These are phyloP conservation scores for Ochlodes sylvanus DNA, from an alignment of 2,888 invertebrate genomes.

Conservation along the genomic window DNA sequence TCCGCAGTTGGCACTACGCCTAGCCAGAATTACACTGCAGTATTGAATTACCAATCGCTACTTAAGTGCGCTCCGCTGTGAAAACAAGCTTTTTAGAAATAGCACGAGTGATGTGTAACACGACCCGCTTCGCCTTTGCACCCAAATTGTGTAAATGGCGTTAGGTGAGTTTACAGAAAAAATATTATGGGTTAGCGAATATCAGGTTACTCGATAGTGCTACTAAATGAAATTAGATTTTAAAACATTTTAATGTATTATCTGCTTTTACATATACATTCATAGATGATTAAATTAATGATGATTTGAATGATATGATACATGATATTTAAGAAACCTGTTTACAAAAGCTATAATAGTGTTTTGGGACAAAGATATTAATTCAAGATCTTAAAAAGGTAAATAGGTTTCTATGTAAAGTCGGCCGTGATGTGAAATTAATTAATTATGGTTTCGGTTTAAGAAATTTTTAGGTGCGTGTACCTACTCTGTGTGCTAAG, in stretches of 20 bases:
- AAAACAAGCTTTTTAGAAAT: constrained; percentile 84
- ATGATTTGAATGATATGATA: constrained; percentile 3
- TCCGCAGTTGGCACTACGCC: constrained; percentile 70
- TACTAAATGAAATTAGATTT: constrained; percentile 31
- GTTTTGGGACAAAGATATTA: too few relatives aligned
- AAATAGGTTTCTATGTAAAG: too few relatives aligned
- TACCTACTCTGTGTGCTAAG: too few relatives aligned
- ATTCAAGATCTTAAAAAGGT: too few relatives aligned
- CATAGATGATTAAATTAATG: constrained; percentile 1
- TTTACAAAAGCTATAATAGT: neutral
- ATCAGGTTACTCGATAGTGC: constrained; percentile 54
- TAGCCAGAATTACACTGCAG: constrained; percentile 64
- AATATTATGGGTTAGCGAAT: constrained; percentile 60
- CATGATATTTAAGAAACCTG: neutral
- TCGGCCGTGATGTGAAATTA: too few relatives aligned
- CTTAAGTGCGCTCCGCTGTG: constrained; percentile 78
- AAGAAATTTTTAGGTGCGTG: too few relatives aligned
- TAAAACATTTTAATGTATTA: neutral
- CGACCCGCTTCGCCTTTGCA: constrained; percentile 71
- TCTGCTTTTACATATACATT: neutral
- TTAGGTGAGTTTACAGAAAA: constrained; percentile 76
- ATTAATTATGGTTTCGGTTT: too few relatives aligned
- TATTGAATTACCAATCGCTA: constrained; percentile 74
- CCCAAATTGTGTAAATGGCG: constrained; percentile 78
- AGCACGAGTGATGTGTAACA: constrained; percentile 69